phyloP scores from a whole-genome alignment of 2,113 vertebrate species.

The Eretmochelys imbricata region DNA sequence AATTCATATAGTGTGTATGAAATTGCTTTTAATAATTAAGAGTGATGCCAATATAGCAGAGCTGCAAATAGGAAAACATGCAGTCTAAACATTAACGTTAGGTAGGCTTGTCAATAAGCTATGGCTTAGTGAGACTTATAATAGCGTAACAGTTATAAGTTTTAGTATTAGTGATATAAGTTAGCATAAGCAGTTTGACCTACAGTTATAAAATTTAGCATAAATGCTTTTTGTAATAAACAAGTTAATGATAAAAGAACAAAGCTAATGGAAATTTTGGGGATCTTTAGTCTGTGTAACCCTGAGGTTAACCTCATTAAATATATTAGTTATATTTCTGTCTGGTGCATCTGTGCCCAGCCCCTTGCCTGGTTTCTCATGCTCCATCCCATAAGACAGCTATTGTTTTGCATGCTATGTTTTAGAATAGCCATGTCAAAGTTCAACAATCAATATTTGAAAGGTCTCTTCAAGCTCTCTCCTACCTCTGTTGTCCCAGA shows the following conservation, averaged over 20 bases:
- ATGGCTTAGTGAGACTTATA: neutral
- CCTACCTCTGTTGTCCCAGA: neutral
- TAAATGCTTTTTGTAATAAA: neutral
- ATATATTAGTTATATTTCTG: neutral
- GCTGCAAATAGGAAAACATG: neutral
- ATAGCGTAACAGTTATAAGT: neutral
- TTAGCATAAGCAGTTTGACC: neutral
- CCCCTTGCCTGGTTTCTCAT: neutral
- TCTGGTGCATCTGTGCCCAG: neutral
- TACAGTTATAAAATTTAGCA: neutral
- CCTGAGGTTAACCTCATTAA: neutral
- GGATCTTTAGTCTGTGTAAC: neutral
- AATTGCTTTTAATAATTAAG: neutral
- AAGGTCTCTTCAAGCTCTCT: neutral
- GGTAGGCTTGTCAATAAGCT: neutral
- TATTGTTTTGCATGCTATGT: neutral
- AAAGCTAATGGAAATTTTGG: neutral
- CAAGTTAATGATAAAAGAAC: neutral
- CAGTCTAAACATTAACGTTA: neutral
- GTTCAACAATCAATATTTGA: neutral
- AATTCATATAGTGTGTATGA: neutral
- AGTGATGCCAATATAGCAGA: neutral
- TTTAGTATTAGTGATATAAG: neutral
- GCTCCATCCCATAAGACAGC: neutral
- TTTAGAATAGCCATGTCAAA: neutral